Conservation (phyloP, 2,113 vertebrate species). For the Rhinolophus sinicus region DNA sequence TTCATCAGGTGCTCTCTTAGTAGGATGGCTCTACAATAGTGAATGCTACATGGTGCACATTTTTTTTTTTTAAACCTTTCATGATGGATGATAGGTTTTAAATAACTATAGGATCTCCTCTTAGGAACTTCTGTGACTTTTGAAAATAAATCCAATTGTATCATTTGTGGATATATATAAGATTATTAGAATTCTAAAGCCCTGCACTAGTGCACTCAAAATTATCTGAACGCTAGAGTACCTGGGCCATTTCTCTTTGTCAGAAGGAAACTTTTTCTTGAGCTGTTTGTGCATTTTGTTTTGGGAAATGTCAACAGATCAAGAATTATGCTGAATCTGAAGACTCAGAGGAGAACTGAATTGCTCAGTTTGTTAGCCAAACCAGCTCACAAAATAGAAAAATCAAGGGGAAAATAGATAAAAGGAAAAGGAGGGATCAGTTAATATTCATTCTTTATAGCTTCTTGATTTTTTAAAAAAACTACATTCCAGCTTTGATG, state of each 20-base stretch:
- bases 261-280: neutral
- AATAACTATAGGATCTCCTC: neutral
- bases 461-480: neutral
- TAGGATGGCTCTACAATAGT: neutral
- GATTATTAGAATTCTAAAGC: neutral
- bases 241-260: neutral
- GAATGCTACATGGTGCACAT: neutral
- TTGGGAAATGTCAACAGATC: neutral
- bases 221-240: neutral
- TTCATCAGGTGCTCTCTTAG: neutral
- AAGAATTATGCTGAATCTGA: neutral
- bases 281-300: constrained; percentile 13
- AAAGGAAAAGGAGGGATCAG: neutral
- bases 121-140: constrained; percentile 9
- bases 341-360: neutral
- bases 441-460: neutral
- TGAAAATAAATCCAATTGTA: neutral
- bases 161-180: neutral
- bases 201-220: neutral
- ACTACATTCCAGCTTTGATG: neutral
- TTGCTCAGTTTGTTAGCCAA: neutral
- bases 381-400: neutral
- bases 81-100: neutral
- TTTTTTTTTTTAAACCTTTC: neutral
- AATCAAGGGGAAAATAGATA: neutral